These are phyloP conservation scores for Trachelus troglodyta DNA, from an alignment of 2,888 invertebrate species.

Conservation along the genomic window DNA sequence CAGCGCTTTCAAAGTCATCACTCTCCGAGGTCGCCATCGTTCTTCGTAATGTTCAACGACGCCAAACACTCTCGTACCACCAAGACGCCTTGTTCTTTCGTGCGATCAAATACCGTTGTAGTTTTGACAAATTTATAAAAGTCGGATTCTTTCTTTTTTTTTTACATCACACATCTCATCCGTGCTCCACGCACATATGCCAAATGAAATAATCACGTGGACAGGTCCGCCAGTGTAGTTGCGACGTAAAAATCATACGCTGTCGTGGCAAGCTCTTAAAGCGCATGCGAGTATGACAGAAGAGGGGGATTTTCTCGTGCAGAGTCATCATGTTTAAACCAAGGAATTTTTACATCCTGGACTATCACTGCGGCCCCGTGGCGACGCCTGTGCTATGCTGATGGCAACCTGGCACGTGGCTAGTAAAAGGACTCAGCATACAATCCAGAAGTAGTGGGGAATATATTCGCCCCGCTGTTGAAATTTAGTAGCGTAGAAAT, in stretches of 20 bases:
- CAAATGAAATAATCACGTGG: constrained; percentile 20
- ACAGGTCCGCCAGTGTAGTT: neutral
- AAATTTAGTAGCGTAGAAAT: neutral
- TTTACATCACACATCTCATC: neutral
- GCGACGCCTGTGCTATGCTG: neutral
- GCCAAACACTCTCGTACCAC: constrained; percentile 6
- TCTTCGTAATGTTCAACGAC: neutral
- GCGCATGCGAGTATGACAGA: constrained; percentile 1
- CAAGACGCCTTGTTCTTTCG: neutral
- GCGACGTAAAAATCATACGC: constrained; percentile 10
- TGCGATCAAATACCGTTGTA: constrained; percentile 10
- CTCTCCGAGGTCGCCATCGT: constrained; percentile 79
- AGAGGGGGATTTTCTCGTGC: constrained; percentile 3
- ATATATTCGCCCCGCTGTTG: neutral
- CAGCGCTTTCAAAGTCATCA: constrained; percentile 83
- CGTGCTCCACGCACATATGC: constrained; percentile 13
- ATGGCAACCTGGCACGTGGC: neutral
- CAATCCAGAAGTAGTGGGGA: neutral
- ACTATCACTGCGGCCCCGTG: neutral
- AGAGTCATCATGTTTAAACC: neutral
- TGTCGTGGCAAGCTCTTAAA: constrained; percentile 6
- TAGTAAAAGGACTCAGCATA: neutral
- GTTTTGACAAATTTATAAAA: constrained; percentile 5
- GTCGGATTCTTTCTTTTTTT: neutral
- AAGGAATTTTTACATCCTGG: neutral